Evolutionary conservation across 2,888 invertebrate species (phyloP).

Genomic region (Sminthurides aquaticus): DNA sequence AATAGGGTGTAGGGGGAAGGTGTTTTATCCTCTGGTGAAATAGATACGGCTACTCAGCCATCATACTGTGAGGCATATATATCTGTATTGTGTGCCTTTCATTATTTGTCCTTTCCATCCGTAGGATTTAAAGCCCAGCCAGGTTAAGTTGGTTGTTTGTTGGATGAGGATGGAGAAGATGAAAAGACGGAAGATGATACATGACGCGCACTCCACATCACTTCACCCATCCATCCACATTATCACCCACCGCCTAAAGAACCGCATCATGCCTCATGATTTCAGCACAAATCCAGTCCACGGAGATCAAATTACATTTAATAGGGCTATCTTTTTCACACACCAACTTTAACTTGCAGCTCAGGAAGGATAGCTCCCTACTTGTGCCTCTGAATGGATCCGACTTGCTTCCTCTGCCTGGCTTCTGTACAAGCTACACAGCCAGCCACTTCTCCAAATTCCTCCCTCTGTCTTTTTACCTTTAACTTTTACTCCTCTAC

Average conservation of each 20-base stretch:
- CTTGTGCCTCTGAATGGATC: too few relatives aligned
- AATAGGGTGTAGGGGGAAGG: neutral
- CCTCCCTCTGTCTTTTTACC: too few relatives aligned
- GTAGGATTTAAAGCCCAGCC: too few relatives aligned
- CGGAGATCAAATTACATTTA: slow-evolving; percentile 25
- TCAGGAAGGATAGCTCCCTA: neutral
- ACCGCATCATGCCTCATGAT: neutral
- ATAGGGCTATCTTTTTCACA: slow-evolving; percentile 25
- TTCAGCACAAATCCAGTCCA: slow-evolving; percentile 1
- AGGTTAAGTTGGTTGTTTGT: neutral
- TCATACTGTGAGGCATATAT: too few relatives aligned
- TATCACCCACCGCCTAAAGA: neutral
- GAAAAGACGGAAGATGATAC: neutral
- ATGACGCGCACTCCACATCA: neutral
- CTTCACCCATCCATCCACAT: slow-evolving; percentile 1
- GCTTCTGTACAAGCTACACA: neutral
- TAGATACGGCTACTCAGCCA: neutral
- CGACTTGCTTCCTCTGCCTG: slow-evolving; percentile 3
- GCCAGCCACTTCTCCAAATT: neutral
- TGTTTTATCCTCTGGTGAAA: neutral
- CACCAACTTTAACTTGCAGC: slow-evolving; percentile 15
- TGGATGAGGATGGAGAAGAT: neutral
- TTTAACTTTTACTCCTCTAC: neutral
- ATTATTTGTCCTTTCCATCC: neutral
- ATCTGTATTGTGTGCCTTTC: too few relatives aligned